Conservation (phyloP, 1,140 invertebrate genomes). For the Rhynchophorus ferrugineus region DNA sequence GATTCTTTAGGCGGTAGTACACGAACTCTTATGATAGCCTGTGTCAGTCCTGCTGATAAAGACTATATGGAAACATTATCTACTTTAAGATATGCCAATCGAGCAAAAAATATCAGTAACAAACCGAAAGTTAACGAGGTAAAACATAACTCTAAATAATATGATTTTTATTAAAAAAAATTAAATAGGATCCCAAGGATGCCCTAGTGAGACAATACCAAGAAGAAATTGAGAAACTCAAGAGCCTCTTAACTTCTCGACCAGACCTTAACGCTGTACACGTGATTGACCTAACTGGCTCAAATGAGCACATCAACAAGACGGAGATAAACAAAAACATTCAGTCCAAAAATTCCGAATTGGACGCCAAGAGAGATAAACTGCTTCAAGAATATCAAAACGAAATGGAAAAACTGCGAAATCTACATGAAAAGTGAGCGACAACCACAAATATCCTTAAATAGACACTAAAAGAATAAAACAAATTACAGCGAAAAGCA, state of each 20-base stretch:
- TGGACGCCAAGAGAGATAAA: slow-evolving; percentile 36
- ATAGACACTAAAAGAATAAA: neutral
- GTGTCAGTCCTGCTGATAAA: slow-evolving; percentile 79
- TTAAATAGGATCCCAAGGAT: slow-evolving; percentile 72
- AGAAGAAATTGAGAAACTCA: slow-evolving; percentile 72
- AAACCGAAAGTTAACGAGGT: slow-evolving; percentile 86
- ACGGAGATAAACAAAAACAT: slow-evolving; percentile 17
- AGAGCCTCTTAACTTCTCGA: slow-evolving; percentile 53
- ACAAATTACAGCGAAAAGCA: slow-evolving; percentile 35
- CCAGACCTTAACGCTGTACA: slow-evolving; percentile 21
- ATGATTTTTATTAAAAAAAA: slow-evolving; percentile 4
- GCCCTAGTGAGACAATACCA: slow-evolving; percentile 81
- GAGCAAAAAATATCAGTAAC: slow-evolving; percentile 91
- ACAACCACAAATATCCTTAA: neutral
- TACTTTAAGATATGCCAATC: slow-evolving; percentile 79
- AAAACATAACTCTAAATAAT: neutral
- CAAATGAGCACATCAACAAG: slow-evolving; percentile 11
- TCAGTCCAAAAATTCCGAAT: slow-evolving; percentile 20
- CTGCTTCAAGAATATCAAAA: slow-evolving; percentile 41
- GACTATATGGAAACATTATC: slow-evolving; percentile 89
- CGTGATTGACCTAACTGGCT: slow-evolving; percentile 28
- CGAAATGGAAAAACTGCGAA: slow-evolving; percentile 43
- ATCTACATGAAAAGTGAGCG: slow-evolving; percentile 38
- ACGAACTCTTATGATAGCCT: slow-evolving; percentile 90
- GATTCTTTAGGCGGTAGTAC: slow-evolving; percentile 93